Evolutionary conservation across 2,888 invertebrate genomes (phyloP).

Genomic region (Folsomia manolachei): DNA sequence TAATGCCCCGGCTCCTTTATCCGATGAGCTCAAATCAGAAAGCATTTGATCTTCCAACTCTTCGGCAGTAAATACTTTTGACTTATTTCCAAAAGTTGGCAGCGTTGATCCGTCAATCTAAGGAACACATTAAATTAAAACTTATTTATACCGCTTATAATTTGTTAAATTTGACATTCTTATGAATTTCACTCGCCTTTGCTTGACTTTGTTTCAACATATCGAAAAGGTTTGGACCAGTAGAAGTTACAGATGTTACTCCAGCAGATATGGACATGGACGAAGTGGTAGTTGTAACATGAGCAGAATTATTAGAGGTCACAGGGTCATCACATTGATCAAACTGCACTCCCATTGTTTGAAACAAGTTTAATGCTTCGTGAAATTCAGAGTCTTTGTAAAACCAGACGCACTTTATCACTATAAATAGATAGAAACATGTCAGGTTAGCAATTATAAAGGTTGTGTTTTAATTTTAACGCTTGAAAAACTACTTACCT

Average conservation of each 20-base stretch:
- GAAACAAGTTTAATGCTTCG: not conserved
- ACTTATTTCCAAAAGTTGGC: not conserved
- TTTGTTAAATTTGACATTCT: not conserved
- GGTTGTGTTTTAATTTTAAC: not conserved
- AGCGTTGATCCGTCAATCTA: not conserved
- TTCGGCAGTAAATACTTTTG: constrained; percentile 10
- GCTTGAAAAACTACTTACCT: constrained; percentile 1
- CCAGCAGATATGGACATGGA: too few species aligned
- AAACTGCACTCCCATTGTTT: constrained; percentile 2
- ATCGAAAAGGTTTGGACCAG: not conserved
- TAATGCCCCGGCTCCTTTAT: not conserved
- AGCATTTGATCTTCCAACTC: constrained; percentile 14
- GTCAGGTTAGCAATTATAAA: not conserved
- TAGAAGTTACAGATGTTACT: not conserved
- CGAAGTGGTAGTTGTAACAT: not conserved
- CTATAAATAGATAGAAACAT: not conserved
- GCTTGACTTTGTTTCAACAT: constrained; percentile 11
- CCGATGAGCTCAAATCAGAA: not conserved
- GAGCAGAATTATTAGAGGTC: not conserved
- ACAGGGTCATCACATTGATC: not conserved
- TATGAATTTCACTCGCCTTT: too few species aligned
- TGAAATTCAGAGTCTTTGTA: constrained; percentile 9
- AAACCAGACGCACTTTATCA: constrained; percentile 15
- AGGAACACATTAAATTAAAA: not conserved
- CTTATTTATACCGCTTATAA: too few species aligned